These are phyloP conservation scores for Mesoligia furuncula DNA, from an alignment of 2,888 invertebrate species.

Conservation along the genomic window DNA sequence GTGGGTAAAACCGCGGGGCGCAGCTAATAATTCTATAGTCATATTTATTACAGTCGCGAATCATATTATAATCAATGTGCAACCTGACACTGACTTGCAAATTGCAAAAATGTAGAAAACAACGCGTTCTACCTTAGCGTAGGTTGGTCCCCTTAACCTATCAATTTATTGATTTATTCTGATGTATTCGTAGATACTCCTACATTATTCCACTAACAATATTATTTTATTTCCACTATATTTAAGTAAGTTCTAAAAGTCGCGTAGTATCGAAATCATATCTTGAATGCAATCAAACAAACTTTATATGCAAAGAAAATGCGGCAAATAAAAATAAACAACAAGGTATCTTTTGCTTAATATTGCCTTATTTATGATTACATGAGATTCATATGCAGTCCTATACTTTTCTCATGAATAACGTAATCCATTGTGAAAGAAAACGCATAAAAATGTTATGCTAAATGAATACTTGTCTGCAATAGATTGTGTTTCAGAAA, in stretches of 20 bases:
- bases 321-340: slow-evolving; percentile 5
- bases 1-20: too few species aligned
- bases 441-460: slow-evolving; percentile 33
- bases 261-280: not conserved
- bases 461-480: slow-evolving; percentile 26
- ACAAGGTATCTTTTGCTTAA: not conserved
- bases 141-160: not conserved
- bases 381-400: slow-evolving; percentile 20
- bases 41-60: too few species aligned
- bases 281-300: slow-evolving; percentile 5
- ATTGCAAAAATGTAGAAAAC: too few species aligned
- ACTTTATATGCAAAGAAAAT: slow-evolving; percentile 14
- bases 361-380: slow-evolving; percentile 27
- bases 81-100: too few species aligned
- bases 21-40: too few species aligned
- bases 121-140: too few species aligned
- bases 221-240: slow-evolving; percentile 12
- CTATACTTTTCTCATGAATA: slow-evolving; percentile 34
- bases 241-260: slow-evolving; percentile 6
- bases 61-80: too few species aligned
- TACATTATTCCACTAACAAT: not conserved
- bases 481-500: slow-evolving; percentile 21
- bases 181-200: not conserved
- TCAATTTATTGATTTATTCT: not conserved
- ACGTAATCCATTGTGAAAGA: slow-evolving; percentile 31